Conservation (phyloP, 2,113 vertebrate genomes). For the Rattus rattus region DNA sequence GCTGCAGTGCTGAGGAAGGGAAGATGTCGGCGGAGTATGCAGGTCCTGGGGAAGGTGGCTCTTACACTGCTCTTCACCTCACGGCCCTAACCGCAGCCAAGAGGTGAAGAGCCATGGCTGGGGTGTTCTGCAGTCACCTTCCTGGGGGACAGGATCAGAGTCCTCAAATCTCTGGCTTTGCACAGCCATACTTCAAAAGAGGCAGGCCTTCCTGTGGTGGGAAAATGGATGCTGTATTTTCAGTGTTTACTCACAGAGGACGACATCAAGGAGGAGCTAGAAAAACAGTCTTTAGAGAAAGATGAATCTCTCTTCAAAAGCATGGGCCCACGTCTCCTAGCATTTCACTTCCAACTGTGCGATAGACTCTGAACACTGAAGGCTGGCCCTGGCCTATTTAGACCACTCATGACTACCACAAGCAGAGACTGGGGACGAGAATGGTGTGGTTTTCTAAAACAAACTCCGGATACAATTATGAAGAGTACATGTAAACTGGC, state of each 20-base stretch:
- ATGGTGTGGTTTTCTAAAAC: not conserved
- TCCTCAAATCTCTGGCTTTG: not conserved
- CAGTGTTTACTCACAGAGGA: not conserved
- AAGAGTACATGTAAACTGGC: not conserved
- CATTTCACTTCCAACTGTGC: not conserved
- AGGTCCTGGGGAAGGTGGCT: not conserved
- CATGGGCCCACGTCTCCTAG: not conserved
- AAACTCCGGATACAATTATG: not conserved
- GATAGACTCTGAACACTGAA: not conserved
- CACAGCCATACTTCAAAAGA: not conserved
- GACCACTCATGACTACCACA: not conserved
- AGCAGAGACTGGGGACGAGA: not conserved
- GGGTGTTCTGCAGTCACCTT: not conserved
- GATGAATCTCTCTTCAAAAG: constrained; percentile 1
- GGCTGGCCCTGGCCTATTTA: not conserved
- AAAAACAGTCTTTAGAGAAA: not conserved
- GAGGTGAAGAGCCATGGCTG: too few relatives aligned
- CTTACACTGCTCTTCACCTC: too few relatives aligned
- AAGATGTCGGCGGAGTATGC: not conserved
- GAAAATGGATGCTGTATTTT: not conserved
- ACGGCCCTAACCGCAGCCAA: too few relatives aligned
- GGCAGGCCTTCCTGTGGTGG: not conserved
- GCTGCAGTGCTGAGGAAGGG: not conserved
- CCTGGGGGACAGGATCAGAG: not conserved
- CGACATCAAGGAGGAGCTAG: not conserved